Evolutionary conservation across 2,888 invertebrate species (phyloP), one percentile per base, ranked within the genome.

Genomic region (Amphipoea lucens): DNA sequence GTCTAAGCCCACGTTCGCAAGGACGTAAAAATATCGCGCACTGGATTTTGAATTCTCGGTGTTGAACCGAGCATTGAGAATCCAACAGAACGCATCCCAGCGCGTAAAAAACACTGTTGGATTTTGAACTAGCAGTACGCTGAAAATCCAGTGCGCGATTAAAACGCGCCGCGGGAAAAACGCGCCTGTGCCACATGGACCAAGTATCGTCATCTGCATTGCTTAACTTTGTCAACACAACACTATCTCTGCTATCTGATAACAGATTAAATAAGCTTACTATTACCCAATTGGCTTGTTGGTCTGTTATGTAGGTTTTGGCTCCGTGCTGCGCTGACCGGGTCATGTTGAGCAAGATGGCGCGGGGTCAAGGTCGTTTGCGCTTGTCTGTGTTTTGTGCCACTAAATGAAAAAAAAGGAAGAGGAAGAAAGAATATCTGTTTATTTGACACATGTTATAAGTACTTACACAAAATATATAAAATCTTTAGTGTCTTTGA

Each of bases 291-390:
- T 68, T 60, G 63, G 20, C 20, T 69, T 54, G 60, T 69, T 36
- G 14, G 29, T 62, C 40, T 70, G 63, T 40, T 75, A 71, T 80
- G 75, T 72, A 63, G 63, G 57, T 67, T 82, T 77, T 72, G 86
- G 77, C 60, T 74, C 62, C 36, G 75, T 7, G 67, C 76, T 72
- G 76, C 74, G 74, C 40, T 83, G 80, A 88, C 83, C 78, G 67
- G 87, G 77, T 87, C 80, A 78, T 45, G 45, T 84, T 87, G 72
- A 40, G 72, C 65, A 81, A 76, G 54, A 68, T 54, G 72, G 67
- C 72, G 29, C 74, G n/a, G 23, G 74, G 85, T 87, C 85, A 87
- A 87, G 86, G 87, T 78, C 62, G 66, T 17, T 45, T n/a, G 65
- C 45, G 57, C 71, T 29, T 29, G 51, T 70, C 42, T 60, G 29